A percentile compares a stretch with the other conserved stretches of the same genome.
phyloP scores from a whole-genome alignment of 1,140 invertebrate genomes.

The Pseudachorutes palmiensis region DNA sequence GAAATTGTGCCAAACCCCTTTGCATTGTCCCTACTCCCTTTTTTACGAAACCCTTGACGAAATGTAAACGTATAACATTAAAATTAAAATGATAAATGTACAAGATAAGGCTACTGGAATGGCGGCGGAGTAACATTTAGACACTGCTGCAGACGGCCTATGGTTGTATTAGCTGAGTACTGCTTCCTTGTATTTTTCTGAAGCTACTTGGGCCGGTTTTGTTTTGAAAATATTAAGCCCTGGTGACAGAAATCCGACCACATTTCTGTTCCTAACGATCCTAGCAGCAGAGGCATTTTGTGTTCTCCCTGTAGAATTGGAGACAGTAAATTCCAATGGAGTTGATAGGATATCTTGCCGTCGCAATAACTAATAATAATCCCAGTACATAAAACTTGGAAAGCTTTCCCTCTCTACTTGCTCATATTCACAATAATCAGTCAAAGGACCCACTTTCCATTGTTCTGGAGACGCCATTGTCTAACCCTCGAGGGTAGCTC shows the following conservation, averaged over 20 bases:
- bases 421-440: background rate
- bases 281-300: no score
- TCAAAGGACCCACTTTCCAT: background rate
- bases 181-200: no score
- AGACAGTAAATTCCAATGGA: background rate
- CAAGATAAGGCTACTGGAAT: no score
- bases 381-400: slow-evolving; percentile 1
- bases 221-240: background rate
- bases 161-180: no score
- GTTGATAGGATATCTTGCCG: background rate
- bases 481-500: background rate
- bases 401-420: background rate
- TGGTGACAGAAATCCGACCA: background rate
- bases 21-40: no score
- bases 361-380: slow-evolving; percentile 12
- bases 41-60: no score
- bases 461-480: background rate
- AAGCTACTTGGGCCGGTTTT: no score
- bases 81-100: no score
- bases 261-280: background rate
- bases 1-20: no score
- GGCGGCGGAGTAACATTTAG: no score
- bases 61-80: no score
- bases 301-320: background rate
- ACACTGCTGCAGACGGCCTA: no score